These are phyloP conservation scores for Fregata magnificens DNA, from an alignment of 2,113 vertebrate species.

Conservation along the genomic window DNA sequence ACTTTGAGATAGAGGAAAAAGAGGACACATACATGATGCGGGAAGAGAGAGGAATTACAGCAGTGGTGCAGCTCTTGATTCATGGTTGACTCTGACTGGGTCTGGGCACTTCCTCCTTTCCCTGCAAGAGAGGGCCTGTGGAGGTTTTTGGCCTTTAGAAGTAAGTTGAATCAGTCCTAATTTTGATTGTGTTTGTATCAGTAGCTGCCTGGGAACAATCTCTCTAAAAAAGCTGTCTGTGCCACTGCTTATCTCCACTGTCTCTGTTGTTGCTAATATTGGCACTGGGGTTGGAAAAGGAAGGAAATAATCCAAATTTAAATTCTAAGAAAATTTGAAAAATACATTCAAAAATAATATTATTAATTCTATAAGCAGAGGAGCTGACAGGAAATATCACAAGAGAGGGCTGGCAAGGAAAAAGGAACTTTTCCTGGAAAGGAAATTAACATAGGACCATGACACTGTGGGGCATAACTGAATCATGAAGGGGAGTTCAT, in stretches of 20 bases:
- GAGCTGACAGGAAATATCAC: neutral
- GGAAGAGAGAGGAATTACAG: neutral
- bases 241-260: neutral
- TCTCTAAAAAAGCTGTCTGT: neutral
- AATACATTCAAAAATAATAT: neutral
- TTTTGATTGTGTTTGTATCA: neutral
- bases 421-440: neutral
- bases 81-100: neutral
- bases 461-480: neutral
- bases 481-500: neutral
- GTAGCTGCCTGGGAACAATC: neutral
- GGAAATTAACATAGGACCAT: neutral
- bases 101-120: neutral
- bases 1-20: neutral
- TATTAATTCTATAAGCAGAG: neutral
- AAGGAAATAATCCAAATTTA: neutral
- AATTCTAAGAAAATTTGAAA: neutral
- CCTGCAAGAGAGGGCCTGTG: neutral
- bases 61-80: neutral
- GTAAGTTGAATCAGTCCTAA: neutral
- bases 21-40: neutral
- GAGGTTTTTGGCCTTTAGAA: neutral
- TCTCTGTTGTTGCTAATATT: neutral
- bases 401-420: neutral
- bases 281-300: neutral